phyloP scores from a whole-genome alignment of 2,113 vertebrate species.

The Percopsis transmontana region DNA sequence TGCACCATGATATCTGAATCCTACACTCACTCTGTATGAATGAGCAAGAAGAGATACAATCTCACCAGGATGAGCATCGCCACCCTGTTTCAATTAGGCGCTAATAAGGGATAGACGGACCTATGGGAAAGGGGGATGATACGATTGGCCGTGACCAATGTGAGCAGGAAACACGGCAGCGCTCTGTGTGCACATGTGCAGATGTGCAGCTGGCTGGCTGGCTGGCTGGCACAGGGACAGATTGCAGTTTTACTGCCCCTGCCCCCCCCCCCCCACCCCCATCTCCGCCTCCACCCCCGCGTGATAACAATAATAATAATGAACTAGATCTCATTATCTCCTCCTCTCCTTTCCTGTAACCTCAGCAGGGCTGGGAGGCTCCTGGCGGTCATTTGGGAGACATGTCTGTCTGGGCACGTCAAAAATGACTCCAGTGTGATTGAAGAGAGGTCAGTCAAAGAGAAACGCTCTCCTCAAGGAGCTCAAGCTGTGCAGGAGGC shows the following conservation, averaged over 20 bases:
- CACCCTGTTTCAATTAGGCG: slow-evolving; percentile 58
- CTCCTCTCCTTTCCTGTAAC: slow-evolving; percentile 3
- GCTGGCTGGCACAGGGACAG: slow-evolving; percentile 31
- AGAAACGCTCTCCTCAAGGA: not conserved
- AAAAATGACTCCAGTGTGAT: slow-evolving; percentile 15
- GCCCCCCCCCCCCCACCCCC: not conserved
- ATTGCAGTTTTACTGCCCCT: slow-evolving; percentile 34
- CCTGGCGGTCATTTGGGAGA: not conserved
- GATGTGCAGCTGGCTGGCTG: no score
- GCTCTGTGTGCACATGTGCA: slow-evolving; percentile 61
- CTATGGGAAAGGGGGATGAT: slow-evolving; percentile 22
- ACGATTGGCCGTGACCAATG: slow-evolving; percentile 53
- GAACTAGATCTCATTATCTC: slow-evolving; percentile 49
- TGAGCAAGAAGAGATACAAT: slow-evolving; percentile 20
- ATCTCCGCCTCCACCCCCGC: no score
- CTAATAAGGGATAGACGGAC: slow-evolving; percentile 26
- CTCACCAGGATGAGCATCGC: slow-evolving; percentile 45
- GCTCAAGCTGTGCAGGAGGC: not conserved
- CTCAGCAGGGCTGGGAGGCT: slow-evolving; percentile 6
- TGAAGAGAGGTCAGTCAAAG: slow-evolving; percentile 30
- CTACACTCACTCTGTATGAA: not conserved
- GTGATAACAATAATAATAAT: slow-evolving; percentile 28
- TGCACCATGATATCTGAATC: not conserved
- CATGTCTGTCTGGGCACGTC: slow-evolving; percentile 2
- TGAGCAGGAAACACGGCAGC: slow-evolving; percentile 51